Evolutionary conservation across 2,888 invertebrate species (phyloP), one percentile per base, ranked within the genome.

Genomic region (Dryococelus australis): DNA sequence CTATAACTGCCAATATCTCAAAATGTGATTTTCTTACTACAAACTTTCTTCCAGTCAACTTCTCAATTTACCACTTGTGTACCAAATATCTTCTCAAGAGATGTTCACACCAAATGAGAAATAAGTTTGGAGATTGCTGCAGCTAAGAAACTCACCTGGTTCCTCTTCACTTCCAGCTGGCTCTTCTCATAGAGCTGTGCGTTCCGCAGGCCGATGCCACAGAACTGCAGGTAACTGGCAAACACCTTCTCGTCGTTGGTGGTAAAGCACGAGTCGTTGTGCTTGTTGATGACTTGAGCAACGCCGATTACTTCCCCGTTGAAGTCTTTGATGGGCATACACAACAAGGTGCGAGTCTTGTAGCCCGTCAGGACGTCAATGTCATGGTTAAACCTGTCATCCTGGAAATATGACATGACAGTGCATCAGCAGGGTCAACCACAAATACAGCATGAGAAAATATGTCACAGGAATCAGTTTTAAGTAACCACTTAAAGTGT

Each of bases 171-270:
- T 94, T 99, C 99, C 92, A 98, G 93, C 92, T 98, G 98, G 89
- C 98, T 98, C 92, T 97, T 96, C 93, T 99, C 98, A 92, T 98
- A 99, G 79, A 99, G 94, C 92, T 98, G 98, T n/a, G 99, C 98
- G 92, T 99, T 99, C 89, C 98, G 95, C 87, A 99, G 94, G 5
- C 98, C 98, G 90, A 99, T 99, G 89, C 98, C 98, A 93, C 99
- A 99, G 93, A 99, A 99, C 93, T 98, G 98, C 89, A 99, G 95
- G 94, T 99, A 99, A 91, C 97, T 96, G 88, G 96, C 94, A 93
- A 99, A 99, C 87, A 98, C 96, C 92, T 97, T 94, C 93, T 99
- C 98, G 93, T 99, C 99, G 92, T 95, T 95, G 89, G 95, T 93
- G 87, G 97, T 97, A 93, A 98, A 98, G 88, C 96, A 96, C 88